Conservation (phyloP, 2,888 invertebrate genomes). For the Athalia rosae region DNA sequence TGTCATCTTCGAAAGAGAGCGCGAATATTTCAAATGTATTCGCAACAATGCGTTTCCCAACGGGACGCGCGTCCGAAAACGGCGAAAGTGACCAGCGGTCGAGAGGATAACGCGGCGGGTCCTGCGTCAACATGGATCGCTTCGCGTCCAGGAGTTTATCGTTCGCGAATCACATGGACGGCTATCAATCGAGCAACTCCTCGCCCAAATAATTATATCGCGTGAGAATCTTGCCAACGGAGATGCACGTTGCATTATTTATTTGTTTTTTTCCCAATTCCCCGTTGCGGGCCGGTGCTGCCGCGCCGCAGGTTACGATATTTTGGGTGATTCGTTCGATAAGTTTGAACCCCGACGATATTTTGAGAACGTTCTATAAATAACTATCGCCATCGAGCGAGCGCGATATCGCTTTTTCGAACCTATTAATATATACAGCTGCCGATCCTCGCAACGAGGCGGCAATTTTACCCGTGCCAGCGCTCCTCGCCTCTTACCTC, state of each 20-base stretch:
- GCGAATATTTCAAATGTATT: not conserved
- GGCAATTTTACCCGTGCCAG: too few species aligned
- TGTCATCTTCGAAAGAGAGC: too few species aligned
- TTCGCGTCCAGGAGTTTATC: too few species aligned
- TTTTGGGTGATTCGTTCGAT: conserved; percentile 34
- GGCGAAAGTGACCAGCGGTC: too few species aligned
- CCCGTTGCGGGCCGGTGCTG: too few species aligned
- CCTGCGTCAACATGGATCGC: too few species aligned
- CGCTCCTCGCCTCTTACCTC: too few species aligned
- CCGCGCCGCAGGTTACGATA: not conserved
- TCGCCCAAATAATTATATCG: not conserved
- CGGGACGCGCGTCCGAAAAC: too few species aligned
- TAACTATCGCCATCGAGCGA: conserved; percentile 39
- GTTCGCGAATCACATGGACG: too few species aligned
- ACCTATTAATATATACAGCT: conserved; percentile 37
- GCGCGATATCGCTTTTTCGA: conserved; percentile 37
- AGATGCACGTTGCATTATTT: not conserved
- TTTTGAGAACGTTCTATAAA: conserved; percentile 39
- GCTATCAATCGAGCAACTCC: too few species aligned
- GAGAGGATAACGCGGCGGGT: too few species aligned
- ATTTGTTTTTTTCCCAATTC: not conserved
- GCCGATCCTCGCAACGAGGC: too few species aligned
- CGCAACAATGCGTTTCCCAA: not conserved
- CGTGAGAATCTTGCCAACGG: not conserved
- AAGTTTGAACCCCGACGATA: conserved; percentile 33